These are phyloP conservation scores for Montifringilla adamsi DNA, from an alignment of 2,113 vertebrate genomes.

Conservation along the genomic window DNA sequence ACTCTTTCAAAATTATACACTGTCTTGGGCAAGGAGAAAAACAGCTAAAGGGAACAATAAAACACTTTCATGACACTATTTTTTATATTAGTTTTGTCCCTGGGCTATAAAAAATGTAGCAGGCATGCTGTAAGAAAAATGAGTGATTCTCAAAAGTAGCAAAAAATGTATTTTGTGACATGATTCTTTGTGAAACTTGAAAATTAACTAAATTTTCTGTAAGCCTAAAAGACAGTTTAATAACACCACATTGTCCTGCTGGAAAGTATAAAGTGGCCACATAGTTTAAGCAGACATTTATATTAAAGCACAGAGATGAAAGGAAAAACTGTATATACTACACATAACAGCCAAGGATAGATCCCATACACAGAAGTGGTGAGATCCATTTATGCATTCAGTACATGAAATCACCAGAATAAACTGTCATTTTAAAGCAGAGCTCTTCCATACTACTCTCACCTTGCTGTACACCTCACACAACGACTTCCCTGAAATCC, in stretches of 20 bases:
- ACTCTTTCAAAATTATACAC: not conserved
- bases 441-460: not conserved
- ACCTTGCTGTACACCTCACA: not conserved
- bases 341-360: not conserved
- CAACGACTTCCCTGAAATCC: not conserved
- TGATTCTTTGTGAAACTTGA: not conserved
- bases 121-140: not conserved
- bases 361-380: not conserved
- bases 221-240: not conserved
- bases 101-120: not conserved
- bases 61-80: conserved; percentile 8
- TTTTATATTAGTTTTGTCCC: conserved; percentile 17
- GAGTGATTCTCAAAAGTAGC: not conserved
- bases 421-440: not conserved
- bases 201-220: not conserved
- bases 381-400: not conserved
- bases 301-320: not conserved
- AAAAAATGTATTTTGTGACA: not conserved
- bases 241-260: not conserved
- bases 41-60: conserved; percentile 29
- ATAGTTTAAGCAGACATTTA: not conserved
- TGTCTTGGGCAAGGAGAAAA: conserved; percentile 26
- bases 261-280: not conserved
- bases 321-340: not conserved
- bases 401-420: not conserved